Conservation (phyloP, 92 coral and sea anemone species). For the Porites rus region DNA sequence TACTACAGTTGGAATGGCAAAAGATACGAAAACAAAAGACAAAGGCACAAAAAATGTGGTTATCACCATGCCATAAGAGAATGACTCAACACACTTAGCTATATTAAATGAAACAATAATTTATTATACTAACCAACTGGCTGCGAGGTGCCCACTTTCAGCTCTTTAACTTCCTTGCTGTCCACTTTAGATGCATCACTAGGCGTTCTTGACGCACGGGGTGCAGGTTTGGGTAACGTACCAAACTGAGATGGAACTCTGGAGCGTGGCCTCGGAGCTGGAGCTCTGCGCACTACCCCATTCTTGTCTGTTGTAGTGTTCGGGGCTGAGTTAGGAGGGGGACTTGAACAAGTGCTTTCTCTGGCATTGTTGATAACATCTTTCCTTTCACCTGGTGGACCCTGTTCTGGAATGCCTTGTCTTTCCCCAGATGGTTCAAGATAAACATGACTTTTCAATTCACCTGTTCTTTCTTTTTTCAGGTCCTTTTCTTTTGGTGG, state of each 20-base stretch:
- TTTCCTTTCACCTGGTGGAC: slow-evolving; percentile 21
- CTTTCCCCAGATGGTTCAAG: slow-evolving; percentile 83
- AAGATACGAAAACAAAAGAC: no score
- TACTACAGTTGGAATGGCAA: no score
- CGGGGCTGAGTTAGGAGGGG: slow-evolving; percentile 32
- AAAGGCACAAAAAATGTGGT: no score
- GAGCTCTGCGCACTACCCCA: slow-evolving; percentile 43
- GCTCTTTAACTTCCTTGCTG: slow-evolving; percentile 2
- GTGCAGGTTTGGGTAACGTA: slow-evolving; percentile 81
- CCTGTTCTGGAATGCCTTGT: slow-evolving; percentile 22
- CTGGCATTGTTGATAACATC: slow-evolving; percentile 30
- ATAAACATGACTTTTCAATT: slow-evolving; percentile 72
- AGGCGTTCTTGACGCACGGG: slow-evolving; percentile 66
- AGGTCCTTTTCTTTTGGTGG: slow-evolving; percentile 87
- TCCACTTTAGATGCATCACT: slow-evolving; percentile 33
- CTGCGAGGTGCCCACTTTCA: background rate
- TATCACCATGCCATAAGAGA: no score
- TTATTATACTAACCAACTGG: slow-evolving; percentile 40
- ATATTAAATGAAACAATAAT: background rate
- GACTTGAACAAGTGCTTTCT: slow-evolving; percentile 23
- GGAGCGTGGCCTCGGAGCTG: slow-evolving; percentile 89
- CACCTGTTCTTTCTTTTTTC: slow-evolving; percentile 43
- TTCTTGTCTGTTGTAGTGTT: slow-evolving; percentile 33
- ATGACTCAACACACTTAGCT: no score
- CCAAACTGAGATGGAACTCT: slow-evolving; percentile 75